A percentile compares a stretch with the other conserved stretches of the same genome.
Conservation (phyloP, 2,113 vertebrate genomes). For the Gobiocypris rarus region DNA sequence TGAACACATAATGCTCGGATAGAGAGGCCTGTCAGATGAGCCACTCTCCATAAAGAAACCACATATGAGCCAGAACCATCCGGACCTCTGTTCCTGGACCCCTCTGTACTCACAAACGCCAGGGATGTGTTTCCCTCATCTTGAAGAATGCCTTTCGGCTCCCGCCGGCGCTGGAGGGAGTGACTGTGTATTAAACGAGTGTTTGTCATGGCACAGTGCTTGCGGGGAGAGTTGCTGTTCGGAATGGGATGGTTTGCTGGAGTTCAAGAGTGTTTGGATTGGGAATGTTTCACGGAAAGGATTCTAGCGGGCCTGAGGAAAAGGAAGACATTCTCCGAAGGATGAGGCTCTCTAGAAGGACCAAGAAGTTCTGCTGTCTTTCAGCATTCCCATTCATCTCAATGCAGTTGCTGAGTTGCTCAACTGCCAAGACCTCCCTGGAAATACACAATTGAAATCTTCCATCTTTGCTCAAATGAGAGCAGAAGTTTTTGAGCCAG, state of each 20-base stretch:
- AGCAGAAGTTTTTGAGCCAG: neutral
- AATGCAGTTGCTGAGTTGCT: neutral
- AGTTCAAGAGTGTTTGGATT: constrained; percentile 42
- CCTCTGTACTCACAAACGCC: constrained; percentile 12
- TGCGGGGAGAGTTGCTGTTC: constrained; percentile 24
- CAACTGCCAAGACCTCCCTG: constrained; percentile 11
- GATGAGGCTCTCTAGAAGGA: neutral
- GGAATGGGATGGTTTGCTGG: constrained; percentile 30
- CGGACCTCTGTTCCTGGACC: constrained; percentile 32
- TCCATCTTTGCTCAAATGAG: neutral
- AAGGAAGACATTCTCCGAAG: neutral
- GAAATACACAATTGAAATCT: neutral
- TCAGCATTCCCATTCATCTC: constrained; percentile 19
- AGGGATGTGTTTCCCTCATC: constrained; percentile 44
- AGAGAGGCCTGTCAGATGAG: constrained; percentile 26
- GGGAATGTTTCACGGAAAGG: constrained; percentile 33
- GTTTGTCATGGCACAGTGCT: constrained; percentile 42
- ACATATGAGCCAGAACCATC: constrained; percentile 46
- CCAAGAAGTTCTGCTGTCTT: constrained; percentile 8
- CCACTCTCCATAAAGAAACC: constrained; percentile 36
- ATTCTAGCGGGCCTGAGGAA: constrained; percentile 31
- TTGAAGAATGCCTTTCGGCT: constrained; percentile 37
- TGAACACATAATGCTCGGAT: constrained; percentile 10
- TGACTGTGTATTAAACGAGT: constrained; percentile 46
- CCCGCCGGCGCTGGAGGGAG: neutral